phyloP scores from a whole-genome alignment of 2,888 invertebrate genomes.

The Cephus nigrinus region DNA sequence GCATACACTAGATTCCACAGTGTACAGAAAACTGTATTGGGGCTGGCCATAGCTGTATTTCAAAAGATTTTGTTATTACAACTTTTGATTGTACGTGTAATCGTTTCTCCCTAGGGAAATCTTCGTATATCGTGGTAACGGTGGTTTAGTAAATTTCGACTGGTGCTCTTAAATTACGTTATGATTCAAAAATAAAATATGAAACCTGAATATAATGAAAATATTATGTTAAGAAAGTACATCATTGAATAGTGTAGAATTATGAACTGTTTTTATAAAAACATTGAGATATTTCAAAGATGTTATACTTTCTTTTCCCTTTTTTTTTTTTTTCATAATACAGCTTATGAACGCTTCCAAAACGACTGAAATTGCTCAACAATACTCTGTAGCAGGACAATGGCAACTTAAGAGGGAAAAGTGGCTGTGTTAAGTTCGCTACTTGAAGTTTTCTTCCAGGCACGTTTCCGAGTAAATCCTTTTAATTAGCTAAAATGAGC shows the following conservation, averaged over 20 bases:
- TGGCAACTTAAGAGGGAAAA: neutral
- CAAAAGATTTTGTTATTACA: constrained; percentile 27
- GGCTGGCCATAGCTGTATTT: constrained; percentile 29
- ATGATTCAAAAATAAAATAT: neutral
- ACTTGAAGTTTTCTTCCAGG: neutral
- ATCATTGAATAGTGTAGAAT: neutral
- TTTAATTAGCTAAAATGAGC: neutral
- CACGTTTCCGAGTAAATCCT: neutral
- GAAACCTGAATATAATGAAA: neutral
- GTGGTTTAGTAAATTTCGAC: neutral
- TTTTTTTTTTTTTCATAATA: neutral
- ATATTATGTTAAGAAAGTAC: neutral
- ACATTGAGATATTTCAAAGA: neutral
- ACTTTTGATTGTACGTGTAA: neutral
- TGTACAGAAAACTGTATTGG: neutral
- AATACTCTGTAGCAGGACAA: neutral
- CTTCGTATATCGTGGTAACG: neutral
- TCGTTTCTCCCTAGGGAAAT: neutral
- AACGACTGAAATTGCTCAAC: neutral
- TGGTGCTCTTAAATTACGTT: neutral
- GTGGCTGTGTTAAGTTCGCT: neutral
- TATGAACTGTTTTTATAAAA: neutral
- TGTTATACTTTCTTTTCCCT: neutral
- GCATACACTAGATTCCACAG: neutral
- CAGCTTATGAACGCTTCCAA: neutral